These are phyloP conservation scores for Trichopria drosophilae DNA, from an alignment of 2,888 invertebrate genomes.

Conservation along the genomic window DNA sequence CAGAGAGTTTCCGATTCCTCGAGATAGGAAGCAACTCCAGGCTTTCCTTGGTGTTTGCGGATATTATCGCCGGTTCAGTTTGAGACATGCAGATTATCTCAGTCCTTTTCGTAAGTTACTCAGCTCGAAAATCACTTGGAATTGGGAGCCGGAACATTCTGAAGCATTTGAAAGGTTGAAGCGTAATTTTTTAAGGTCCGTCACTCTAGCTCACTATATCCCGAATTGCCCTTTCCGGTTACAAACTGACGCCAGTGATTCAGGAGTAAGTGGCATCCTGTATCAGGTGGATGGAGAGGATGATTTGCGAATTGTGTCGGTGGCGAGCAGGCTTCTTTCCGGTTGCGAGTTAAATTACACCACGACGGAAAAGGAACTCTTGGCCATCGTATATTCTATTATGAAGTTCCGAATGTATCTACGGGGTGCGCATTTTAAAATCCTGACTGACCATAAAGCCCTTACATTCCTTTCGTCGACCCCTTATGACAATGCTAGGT, in stretches of 20 bases:
- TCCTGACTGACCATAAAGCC: conserved; percentile 40
- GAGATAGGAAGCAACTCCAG: conserved; percentile 36
- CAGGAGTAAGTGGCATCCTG: conserved; percentile 29
- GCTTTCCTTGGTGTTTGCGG: too few species aligned
- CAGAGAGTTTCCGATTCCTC: conserved; percentile 32
- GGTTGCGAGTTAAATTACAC: conserved; percentile 34
- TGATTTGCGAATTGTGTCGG: conserved; percentile 27
- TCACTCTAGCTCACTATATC: conserved; percentile 2
- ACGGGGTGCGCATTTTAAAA: conserved; percentile 30
- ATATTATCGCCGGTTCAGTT: conserved; percentile 9
- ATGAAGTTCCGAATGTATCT: conserved; percentile 40
- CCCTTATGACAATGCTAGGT: conserved; percentile 32
- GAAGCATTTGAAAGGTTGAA: conserved; percentile 6
- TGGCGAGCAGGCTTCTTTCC: conserved; percentile 33
- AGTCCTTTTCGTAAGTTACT: conserved; percentile 6
- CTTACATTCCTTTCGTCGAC: conserved; percentile 39
- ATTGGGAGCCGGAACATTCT: conserved; percentile 1
- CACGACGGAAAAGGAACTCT: conserved; percentile 38
- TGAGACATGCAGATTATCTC: conserved; percentile 2
- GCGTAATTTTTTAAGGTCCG: conserved; percentile 1
- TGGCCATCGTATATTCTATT: conserved; percentile 13
- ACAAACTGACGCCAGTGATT: conserved; percentile 27
- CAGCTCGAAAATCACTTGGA: conserved; percentile 4
- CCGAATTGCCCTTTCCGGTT: conserved; percentile 15
- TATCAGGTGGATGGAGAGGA: conserved; percentile 15